Evolutionary conservation across 2,113 vertebrate species (phyloP).

Genomic region (Myodes glareolus): DNA sequence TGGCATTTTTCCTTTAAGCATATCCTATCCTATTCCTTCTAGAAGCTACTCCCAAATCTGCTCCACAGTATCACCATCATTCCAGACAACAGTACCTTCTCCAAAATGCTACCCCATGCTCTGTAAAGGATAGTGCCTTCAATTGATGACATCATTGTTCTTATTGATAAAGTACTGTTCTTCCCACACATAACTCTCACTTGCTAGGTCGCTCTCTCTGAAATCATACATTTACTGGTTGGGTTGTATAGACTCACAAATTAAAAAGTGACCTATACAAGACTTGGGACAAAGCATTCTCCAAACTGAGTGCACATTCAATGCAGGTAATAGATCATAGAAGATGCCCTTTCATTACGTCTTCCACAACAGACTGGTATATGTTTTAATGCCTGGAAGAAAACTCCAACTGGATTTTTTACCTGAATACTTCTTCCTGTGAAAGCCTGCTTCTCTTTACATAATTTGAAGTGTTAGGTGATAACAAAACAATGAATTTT

Average conservation of each 20-base stretch:
- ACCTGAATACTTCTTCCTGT: background rate
- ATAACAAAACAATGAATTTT: no score
- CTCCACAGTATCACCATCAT: accelerated
- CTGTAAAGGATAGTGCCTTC: accelerated
- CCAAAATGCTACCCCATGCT: accelerated
- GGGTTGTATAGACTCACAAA: accelerated
- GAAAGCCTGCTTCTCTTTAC: background rate
- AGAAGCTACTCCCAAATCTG: background rate
- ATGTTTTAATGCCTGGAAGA: no score
- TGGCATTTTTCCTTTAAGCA: background rate
- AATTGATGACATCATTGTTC: no score
- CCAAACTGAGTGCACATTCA: background rate
- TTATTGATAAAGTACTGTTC: background rate
- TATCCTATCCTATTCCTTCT: background rate
- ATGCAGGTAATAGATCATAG: accelerated
- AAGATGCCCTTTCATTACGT: no score
- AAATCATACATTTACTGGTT: background rate
- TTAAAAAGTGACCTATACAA: background rate
- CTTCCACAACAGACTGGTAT: background rate
- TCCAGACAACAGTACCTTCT: background rate
- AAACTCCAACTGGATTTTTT: background rate
- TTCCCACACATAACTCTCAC: no score
- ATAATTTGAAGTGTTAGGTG: background rate
- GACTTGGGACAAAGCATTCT: background rate
- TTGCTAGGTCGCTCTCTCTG: background rate